phyloP scores from a whole-genome alignment of 1,140 invertebrate species.

The Branchinecta lynchi region DNA sequence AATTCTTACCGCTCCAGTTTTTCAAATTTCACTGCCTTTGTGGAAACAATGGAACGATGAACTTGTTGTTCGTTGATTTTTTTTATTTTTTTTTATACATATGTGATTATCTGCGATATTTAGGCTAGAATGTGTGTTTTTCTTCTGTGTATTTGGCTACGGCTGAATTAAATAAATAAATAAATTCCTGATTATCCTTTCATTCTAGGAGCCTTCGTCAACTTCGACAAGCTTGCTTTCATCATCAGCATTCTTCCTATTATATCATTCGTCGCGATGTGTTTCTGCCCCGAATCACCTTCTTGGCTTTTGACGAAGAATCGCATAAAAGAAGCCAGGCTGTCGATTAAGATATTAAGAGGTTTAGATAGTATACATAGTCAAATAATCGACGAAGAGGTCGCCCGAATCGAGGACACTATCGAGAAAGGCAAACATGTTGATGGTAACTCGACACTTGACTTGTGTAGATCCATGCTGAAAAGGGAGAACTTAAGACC shows the following conservation, averaged over 20 bases:
- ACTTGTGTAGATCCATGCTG: slow-evolving; percentile 7
- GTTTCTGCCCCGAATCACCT: slow-evolving; percentile 41
- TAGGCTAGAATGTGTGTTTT: too few relatives aligned
- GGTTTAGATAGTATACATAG: background rate
- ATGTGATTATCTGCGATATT: too few relatives aligned
- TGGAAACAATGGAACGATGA: too few relatives aligned
- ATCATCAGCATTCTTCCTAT: slow-evolving; percentile 42
- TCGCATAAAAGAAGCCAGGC: slow-evolving; percentile 49
- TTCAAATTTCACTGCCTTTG: too few relatives aligned
- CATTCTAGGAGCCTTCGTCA: slow-evolving; percentile 50
- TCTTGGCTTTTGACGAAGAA: slow-evolving; percentile 38
- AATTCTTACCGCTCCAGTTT: too few relatives aligned
- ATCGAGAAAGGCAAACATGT: slow-evolving; percentile 2
- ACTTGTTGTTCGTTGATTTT: too few relatives aligned
- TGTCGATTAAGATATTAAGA: slow-evolving; percentile 47
- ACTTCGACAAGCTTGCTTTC: slow-evolving; percentile 48
- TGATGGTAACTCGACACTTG: background rate
- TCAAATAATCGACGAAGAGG: slow-evolving; percentile 13
- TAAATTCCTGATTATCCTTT: slow-evolving; percentile 42
- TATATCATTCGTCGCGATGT: slow-evolving; percentile 39
- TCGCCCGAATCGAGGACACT: slow-evolving; percentile 15
- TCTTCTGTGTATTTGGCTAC: too few relatives aligned
- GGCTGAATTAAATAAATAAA: too few relatives aligned
- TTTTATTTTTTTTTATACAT: too few relatives aligned
- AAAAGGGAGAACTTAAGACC: slow-evolving; percentile 28